Percentiles rank a stretch among this genome's conserved stretches.
phyloP scores from a whole-genome alignment of 2,113 vertebrate genomes.

The Xiphorhynchus elegans region DNA sequence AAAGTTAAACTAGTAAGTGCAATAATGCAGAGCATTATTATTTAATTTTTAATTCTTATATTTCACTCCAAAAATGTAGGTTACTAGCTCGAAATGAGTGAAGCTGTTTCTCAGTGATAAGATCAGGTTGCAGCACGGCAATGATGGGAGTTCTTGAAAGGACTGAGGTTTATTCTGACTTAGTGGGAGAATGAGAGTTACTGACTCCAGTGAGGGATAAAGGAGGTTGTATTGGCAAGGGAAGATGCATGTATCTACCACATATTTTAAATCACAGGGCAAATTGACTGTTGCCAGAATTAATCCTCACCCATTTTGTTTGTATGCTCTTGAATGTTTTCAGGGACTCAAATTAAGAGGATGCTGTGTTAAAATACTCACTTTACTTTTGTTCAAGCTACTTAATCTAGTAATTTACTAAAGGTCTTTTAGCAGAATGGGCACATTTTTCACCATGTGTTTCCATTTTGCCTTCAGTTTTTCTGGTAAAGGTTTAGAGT shows the following conservation, averaged over 20 bases:
- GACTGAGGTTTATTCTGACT: neutral
- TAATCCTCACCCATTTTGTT: neutral
- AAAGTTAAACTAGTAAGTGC: neutral
- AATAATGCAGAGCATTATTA: neutral
- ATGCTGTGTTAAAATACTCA: neutral
- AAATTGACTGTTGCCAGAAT: neutral
- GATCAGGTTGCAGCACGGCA: neutral
- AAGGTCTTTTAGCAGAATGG: neutral
- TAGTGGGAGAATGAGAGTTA: neutral
- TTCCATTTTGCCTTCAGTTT: neutral
- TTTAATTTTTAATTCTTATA: neutral
- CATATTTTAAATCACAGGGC: neutral
- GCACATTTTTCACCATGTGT: neutral
- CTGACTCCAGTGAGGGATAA: neutral
- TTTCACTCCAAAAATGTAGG: neutral
- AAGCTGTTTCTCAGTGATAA: neutral
- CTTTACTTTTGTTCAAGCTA: neutral
- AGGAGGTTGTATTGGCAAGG: neutral
- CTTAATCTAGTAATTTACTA: neutral
- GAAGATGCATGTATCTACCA: neutral
- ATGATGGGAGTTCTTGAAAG: neutral
- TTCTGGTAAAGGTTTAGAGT: neutral
- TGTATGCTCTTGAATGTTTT: neutral
- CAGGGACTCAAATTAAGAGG: neutral
- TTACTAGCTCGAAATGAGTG: neutral